These are phyloP conservation scores for Scelioninae gen. 1 DNA, from an alignment of 2,888 invertebrate genomes.

Conservation along the genomic window DNA sequence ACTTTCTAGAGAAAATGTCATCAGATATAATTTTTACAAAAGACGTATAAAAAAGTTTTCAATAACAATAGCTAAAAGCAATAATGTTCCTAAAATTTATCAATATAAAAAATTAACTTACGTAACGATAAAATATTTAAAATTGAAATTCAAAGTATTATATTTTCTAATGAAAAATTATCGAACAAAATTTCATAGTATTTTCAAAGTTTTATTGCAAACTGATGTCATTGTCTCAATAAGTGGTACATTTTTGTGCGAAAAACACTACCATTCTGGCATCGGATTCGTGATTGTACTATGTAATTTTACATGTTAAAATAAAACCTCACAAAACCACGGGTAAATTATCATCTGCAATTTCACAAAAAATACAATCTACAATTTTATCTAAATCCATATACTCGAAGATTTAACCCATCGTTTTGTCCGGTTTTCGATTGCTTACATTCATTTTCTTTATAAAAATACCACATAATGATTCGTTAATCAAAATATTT, in stretches of 20 bases:
- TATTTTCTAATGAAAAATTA: too few species aligned
- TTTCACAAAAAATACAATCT: conserved; percentile 1
- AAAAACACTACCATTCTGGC: background rate
- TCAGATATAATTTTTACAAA: too few species aligned
- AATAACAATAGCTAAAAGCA: too few species aligned
- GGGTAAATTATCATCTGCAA: background rate
- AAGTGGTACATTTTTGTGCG: conserved; percentile 33
- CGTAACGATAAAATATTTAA: too few species aligned
- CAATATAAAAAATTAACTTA: too few species aligned
- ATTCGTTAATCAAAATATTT: conserved; percentile 7
- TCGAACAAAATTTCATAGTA: too few species aligned
- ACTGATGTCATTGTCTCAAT: too few species aligned
- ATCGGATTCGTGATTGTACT: background rate
- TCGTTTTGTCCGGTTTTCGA: background rate
- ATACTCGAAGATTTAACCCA: background rate
- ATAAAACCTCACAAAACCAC: background rate
- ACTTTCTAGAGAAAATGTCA: too few species aligned
- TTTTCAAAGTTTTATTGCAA: too few species aligned
- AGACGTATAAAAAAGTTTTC: too few species aligned
- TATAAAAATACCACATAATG: conserved; percentile 38
- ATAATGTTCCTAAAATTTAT: too few species aligned
- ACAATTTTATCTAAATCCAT: background rate
- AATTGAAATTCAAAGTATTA: too few species aligned
- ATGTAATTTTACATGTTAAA: background rate
- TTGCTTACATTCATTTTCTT: background rate